These are phyloP conservation scores for Cheirogaleus medius DNA, from an alignment of 2,113 vertebrate species.

Conservation along the genomic window DNA sequence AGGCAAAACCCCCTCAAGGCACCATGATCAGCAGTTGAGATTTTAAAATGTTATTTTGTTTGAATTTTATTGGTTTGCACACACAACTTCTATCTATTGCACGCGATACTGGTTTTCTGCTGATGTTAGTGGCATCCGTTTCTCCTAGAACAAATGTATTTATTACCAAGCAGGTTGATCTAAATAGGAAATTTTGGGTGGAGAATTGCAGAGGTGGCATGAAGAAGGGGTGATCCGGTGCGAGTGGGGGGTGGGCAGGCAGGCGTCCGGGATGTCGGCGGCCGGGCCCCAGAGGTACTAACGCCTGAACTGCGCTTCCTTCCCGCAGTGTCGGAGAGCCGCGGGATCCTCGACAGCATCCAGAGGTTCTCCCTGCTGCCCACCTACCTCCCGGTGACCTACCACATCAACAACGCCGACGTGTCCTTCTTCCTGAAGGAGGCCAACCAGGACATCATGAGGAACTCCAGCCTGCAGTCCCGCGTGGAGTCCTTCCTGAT, in stretches of 20 bases:
- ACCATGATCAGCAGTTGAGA: background rate
- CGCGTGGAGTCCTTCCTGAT: conserved; percentile 93
- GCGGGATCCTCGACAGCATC: conserved; percentile 87
- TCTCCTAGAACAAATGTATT: background rate
- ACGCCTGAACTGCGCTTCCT: conserved; percentile 67
- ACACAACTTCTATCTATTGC: accelerated
- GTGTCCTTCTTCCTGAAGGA: conserved; percentile 92
- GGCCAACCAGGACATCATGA: conserved; percentile 95
- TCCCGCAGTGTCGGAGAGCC: conserved; percentile 88
- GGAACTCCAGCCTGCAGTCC: conserved; percentile 94
- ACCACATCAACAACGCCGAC: conserved; percentile 89
- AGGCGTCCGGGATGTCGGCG: too few species aligned
- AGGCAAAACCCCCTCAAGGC: background rate
- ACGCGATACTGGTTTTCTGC: accelerated
- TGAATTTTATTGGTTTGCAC: background rate
- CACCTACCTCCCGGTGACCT: conserved; percentile 91
- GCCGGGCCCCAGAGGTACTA: background rate
- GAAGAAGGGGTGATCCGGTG: accelerated
- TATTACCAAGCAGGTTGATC: background rate
- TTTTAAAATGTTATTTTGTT: background rate
- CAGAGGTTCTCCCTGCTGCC: conserved; percentile 89
- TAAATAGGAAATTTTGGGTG: background rate
- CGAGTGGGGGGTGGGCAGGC: too few species aligned
- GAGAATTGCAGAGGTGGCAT: accelerated
- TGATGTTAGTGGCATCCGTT: accelerated